These are phyloP conservation scores for Brachionus manjavacas DNA, from an alignment of 1,140 invertebrate species.

Conservation along the genomic window DNA sequence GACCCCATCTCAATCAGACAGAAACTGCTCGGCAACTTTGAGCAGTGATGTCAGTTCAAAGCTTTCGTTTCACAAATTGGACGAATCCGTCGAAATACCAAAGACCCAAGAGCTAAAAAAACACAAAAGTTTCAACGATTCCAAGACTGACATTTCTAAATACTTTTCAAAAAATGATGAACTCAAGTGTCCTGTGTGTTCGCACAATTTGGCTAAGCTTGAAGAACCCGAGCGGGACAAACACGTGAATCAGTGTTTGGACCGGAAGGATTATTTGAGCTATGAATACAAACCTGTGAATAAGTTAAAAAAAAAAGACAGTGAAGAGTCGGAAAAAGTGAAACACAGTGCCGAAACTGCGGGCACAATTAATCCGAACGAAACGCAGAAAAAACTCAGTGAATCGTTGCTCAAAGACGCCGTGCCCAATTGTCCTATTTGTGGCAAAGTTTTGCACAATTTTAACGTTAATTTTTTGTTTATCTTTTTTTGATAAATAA, in stretches of 20 bases:
- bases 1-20: not conserved
- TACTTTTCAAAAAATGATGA: conserved; percentile 28
- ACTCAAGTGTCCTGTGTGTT: conserved; percentile 33
- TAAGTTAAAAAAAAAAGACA: not conserved
- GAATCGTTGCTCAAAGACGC: conserved; percentile 31
- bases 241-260: conserved; percentile 27
- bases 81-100: not conserved
- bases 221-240: not conserved
- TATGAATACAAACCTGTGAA: not conserved
- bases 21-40: not conserved
- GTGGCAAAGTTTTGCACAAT: conserved; percentile 37
- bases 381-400: not conserved
- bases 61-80: conserved; percentile 5
- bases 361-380: not conserved
- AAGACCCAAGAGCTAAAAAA: not conserved
- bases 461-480: conserved; percentile 24
- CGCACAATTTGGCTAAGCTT: not conserved
- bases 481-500: not conserved
- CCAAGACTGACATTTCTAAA: conserved; percentile 13
- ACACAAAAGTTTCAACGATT: not conserved
- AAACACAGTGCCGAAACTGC: not conserved
- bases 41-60: not conserved
- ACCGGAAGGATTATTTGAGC: not conserved
- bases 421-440: conserved; percentile 36
- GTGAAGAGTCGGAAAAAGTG: not conserved